phyloP scores from a whole-genome alignment of 2,113 vertebrate species.

The Hemiprocne comata region DNA sequence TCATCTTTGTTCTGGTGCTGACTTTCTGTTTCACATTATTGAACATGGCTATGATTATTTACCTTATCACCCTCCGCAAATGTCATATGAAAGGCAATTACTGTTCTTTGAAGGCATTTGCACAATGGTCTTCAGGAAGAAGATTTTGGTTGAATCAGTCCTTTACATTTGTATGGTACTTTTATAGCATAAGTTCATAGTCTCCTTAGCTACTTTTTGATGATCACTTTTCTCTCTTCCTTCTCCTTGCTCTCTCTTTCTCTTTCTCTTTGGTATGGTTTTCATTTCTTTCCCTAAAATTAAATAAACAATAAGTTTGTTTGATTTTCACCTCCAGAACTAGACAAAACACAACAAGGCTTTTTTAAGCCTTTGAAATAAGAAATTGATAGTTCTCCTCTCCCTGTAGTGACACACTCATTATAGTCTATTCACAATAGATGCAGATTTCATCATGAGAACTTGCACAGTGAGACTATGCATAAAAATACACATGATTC shows the following conservation, averaged over 20 bases:
- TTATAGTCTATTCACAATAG: neutral
- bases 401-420: neutral
- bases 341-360: neutral
- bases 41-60: neutral
- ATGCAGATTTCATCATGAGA: neutral
- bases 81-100: neutral
- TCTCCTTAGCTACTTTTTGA: neutral
- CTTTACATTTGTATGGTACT: neutral
- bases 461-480: neutral
- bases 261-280: neutral
- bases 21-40: neutral
- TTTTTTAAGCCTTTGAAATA: neutral
- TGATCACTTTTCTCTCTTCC: neutral
- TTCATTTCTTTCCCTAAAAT: neutral
- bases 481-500: neutral
- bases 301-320: neutral
- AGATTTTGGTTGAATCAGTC: neutral
- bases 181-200: neutral
- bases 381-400: neutral
- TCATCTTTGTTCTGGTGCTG: neutral
- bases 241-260: neutral
- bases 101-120: neutral
- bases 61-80: neutral
- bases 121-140: neutral
- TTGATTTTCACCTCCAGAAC: neutral